Evolutionary conservation across 1,140 invertebrate genomes (phyloP).

Genomic region (Paraescarpia echinospica): DNA sequence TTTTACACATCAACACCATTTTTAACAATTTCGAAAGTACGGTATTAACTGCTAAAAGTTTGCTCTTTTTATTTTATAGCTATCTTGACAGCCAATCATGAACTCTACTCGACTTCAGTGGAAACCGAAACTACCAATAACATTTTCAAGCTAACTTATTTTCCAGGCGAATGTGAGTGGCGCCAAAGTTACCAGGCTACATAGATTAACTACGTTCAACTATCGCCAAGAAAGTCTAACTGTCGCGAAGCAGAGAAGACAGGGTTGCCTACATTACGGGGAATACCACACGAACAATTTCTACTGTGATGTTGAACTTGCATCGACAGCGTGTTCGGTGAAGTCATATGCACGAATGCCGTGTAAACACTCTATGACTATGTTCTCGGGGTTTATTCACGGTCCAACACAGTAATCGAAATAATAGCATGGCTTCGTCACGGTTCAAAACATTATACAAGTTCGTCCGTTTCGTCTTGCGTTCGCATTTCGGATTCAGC

Average conservation of each 20-base stretch:
- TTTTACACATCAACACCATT: no score
- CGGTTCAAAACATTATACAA: not conserved
- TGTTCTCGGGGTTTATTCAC: not conserved
- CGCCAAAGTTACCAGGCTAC: not conserved
- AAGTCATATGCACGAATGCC: not conserved
- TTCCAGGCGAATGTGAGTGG: not conserved
- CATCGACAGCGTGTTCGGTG: not conserved
- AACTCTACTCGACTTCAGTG: no score
- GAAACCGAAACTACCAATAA: no score
- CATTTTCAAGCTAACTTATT: no score
- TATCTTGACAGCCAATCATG: no score
- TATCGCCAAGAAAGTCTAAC: no score
- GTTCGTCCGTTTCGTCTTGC: not conserved
- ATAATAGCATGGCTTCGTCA: not conserved
- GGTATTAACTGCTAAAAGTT: no score
- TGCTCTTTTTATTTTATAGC: no score
- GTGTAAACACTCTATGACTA: not conserved
- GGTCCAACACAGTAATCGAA: not conserved
- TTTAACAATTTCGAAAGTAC: no score
- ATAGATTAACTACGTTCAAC: not conserved
- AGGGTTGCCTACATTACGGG: no score
- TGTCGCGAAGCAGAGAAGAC: no score
- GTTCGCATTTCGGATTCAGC: not conserved
- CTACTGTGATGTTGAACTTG: not conserved
- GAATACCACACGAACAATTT: not conserved